Conservation (phyloP, 2,888 invertebrate genomes). For the Molorchus minor region DNA sequence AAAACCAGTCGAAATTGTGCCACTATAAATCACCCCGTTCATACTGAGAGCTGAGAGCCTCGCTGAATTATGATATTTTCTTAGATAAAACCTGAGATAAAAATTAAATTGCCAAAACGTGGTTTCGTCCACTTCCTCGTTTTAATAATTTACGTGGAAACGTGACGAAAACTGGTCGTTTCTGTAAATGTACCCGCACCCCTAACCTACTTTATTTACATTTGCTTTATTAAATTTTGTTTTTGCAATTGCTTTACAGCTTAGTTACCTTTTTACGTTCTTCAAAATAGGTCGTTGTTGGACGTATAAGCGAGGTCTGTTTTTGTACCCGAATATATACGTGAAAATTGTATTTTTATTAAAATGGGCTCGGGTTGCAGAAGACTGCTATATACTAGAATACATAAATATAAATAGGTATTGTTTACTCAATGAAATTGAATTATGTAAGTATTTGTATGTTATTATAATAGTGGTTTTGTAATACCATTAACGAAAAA, state of each 20-base stretch:
- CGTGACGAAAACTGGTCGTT: conserved; percentile 16
- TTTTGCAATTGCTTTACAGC: conserved; percentile 5
- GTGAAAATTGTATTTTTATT: too few relatives aligned
- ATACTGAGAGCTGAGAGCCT: not conserved
- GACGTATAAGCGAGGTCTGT: too few relatives aligned
- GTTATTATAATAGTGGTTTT: too few relatives aligned
- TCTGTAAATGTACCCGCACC: conserved; percentile 6
- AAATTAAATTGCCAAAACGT: conserved; percentile 1
- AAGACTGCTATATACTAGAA: too few relatives aligned
- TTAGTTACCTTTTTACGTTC: too few relatives aligned
- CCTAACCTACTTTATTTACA: conserved; percentile 16
- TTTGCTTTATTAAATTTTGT: conserved; percentile 3
- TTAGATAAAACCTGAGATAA: not conserved
- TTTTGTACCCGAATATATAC: too few relatives aligned
- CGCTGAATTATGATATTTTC: conserved; percentile 1
- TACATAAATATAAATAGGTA: too few relatives aligned
- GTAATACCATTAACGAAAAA: too few relatives aligned
- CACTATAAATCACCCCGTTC: not conserved
- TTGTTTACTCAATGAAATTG: too few relatives aligned
- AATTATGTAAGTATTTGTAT: too few relatives aligned
- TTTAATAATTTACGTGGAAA: conserved; percentile 18
- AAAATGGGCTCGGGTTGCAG: too few relatives aligned
- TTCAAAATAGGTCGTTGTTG: too few relatives aligned
- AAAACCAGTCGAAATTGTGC: not conserved
- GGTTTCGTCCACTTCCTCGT: not conserved